Evolutionary conservation across 2,797 vertebrate genomes (phyloP).

Genomic region (Sylvilagus floridanus): DNA sequence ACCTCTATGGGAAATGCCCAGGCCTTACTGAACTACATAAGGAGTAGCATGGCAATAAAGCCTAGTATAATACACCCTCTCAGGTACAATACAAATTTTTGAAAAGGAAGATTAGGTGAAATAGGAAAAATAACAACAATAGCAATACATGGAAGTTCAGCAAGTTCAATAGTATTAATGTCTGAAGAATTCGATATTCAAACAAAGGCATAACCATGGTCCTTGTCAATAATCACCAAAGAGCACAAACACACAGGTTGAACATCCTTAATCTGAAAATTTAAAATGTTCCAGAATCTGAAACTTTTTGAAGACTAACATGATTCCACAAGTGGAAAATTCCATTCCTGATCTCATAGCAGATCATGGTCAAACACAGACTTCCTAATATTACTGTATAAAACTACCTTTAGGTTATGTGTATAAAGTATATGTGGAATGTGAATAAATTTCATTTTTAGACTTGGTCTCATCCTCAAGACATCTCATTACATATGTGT

Average conservation of each 20-base stretch:
- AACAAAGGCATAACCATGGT: neutral
- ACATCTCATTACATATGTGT: too few relatives aligned
- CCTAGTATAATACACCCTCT: neutral
- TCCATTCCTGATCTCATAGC: too few relatives aligned
- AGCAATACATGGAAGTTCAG: neutral
- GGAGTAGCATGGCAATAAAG: neutral
- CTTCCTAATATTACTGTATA: too few relatives aligned
- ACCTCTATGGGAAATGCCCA: neutral
- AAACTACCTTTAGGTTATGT: too few relatives aligned
- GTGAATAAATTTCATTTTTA: too few relatives aligned
- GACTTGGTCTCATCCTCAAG: too few relatives aligned
- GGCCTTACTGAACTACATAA: neutral
- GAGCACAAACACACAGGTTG: neutral
- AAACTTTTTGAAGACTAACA: too few relatives aligned
- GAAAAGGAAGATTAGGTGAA: neutral
- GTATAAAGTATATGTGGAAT: too few relatives aligned
- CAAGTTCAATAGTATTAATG: neutral
- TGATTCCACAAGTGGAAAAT: too few relatives aligned
- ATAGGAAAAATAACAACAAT: neutral
- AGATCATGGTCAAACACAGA: too few relatives aligned
- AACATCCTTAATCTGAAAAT: too few relatives aligned
- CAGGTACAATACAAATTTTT: neutral
- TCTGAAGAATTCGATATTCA: conserved; percentile 35
- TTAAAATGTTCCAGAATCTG: too few relatives aligned
- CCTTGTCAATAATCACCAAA: neutral